Percentiles rank a stretch among this genome's conserved stretches.
Evolutionary conservation across 1,140 invertebrate species (phyloP).

Genomic region (Drosophila athabasca): DNA sequence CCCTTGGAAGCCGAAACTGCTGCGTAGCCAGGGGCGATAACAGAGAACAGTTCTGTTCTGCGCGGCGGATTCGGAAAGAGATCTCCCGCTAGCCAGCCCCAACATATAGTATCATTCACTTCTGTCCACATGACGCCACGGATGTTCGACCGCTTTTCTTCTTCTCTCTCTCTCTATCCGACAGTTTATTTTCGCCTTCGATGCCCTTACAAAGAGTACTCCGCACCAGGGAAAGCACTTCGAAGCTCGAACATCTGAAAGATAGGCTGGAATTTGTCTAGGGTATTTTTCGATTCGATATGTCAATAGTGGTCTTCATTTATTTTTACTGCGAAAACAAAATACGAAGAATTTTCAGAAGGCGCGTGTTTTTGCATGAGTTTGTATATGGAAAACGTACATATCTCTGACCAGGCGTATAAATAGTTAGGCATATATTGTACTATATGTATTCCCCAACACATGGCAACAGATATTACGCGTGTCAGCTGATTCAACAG

Average conservation of each 20-base stretch:
- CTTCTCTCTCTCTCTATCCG: conserved; percentile 18
- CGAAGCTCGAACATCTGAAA: no score
- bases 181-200: conserved; percentile 18
- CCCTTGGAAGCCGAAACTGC: conserved; percentile 27
- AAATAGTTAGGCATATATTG: conserved; percentile 10
- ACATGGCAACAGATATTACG: conserved; percentile 58
- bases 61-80: not conserved
- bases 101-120: not conserved
- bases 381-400: conserved; percentile 50
- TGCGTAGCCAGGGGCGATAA: conserved; percentile 44
- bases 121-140: conserved; percentile 43
- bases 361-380: conserved; percentile 60
- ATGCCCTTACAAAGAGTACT: conserved; percentile 13
- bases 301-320: conserved; percentile 38
- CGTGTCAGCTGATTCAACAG: conserved; percentile 43
- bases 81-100: conserved; percentile 1
- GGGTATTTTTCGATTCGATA: conserved; percentile 14
- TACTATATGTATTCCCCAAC: conserved; percentile 27
- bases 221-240: no score
- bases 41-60: not conserved
- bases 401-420: conserved; percentile 31
- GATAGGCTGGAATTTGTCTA: not conserved
- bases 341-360: conserved; percentile 30
- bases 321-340: conserved; percentile 62
- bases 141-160: conserved; percentile 16